These are phyloP conservation scores for Diorhabda sublineata DNA, from an alignment of 1,140 invertebrate genomes.

Conservation along the genomic window DNA sequence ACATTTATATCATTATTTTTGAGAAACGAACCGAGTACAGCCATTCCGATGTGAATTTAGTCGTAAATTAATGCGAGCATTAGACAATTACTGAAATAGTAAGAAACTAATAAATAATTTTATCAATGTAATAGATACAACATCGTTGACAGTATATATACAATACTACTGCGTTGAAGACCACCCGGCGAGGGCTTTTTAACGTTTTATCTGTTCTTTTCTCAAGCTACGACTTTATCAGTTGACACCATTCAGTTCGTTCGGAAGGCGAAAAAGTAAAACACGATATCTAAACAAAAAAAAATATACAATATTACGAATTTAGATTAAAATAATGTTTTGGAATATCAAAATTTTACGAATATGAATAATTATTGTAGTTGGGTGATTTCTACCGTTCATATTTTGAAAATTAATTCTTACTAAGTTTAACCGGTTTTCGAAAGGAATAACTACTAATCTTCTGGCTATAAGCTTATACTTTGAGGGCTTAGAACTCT, in stretches of 20 bases:
- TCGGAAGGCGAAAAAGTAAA: background rate
- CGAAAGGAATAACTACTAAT: too few relatives aligned
- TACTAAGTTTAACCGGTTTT: too few relatives aligned
- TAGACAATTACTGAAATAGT: too few relatives aligned
- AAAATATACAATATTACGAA: too few relatives aligned
- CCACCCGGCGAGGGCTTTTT: background rate
- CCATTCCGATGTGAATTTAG: slow-evolving; percentile 1
- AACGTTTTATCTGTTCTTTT: background rate
- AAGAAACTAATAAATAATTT: slow-evolving; percentile 1
- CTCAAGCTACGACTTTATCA: background rate
- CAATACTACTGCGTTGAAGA: background rate
- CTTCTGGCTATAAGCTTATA: too few relatives aligned
- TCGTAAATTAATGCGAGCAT: background rate
- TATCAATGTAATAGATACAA: slow-evolving; percentile 2
- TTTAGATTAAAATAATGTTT: too few relatives aligned
- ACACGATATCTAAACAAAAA: too few relatives aligned
- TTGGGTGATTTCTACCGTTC: too few relatives aligned
- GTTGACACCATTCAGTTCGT: background rate
- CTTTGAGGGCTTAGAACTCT: too few relatives aligned
- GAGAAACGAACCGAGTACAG: background rate
- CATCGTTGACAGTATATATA: background rate
- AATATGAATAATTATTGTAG: too few relatives aligned
- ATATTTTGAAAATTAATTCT: too few relatives aligned
- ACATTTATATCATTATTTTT: slow-evolving; percentile 13
- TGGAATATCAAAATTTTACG: too few relatives aligned